Percentiles rank a stretch among this genome's conserved stretches.
Conservation (phyloP, 2,797 vertebrate genomes). For the Peromyscus melanophrys region DNA sequence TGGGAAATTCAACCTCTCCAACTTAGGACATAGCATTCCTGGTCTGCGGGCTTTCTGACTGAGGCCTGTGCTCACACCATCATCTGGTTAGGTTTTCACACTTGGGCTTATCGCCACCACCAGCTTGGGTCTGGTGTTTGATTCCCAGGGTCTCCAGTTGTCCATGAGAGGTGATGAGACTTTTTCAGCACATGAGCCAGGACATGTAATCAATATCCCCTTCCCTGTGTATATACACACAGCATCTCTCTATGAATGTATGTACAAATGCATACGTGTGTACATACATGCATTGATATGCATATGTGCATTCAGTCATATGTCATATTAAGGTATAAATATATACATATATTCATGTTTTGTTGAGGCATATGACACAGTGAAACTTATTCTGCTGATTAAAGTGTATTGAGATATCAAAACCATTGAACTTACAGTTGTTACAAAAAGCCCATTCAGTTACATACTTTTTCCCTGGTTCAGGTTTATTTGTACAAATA, state of each 20-base stretch:
- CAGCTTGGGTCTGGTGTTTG: background rate
- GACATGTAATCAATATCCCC: background rate
- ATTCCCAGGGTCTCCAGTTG: background rate
- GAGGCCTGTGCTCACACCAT: background rate
- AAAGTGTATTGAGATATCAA: conserved; percentile 5
- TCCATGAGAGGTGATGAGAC: background rate
- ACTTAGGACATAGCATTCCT: background rate
- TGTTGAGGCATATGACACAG: conserved; percentile 4
- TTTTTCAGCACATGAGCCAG: background rate
- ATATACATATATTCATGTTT: conserved; percentile 12
- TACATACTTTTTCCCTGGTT: background rate
- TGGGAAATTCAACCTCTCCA: background rate
- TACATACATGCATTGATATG: background rate
- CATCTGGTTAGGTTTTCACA: background rate
- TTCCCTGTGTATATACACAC: background rate
- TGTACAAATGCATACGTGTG: background rate
- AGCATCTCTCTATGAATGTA: background rate
- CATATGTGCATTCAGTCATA: background rate
- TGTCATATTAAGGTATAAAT: background rate
- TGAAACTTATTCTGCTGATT: background rate
- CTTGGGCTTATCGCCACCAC: background rate
- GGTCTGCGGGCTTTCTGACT: background rate
- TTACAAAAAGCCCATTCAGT: conserved; percentile 51
- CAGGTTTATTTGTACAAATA: background rate
- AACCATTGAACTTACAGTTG: background rate